Conservation (phyloP, 2,797 vertebrate genomes). For the Mus minutoides region DNA sequence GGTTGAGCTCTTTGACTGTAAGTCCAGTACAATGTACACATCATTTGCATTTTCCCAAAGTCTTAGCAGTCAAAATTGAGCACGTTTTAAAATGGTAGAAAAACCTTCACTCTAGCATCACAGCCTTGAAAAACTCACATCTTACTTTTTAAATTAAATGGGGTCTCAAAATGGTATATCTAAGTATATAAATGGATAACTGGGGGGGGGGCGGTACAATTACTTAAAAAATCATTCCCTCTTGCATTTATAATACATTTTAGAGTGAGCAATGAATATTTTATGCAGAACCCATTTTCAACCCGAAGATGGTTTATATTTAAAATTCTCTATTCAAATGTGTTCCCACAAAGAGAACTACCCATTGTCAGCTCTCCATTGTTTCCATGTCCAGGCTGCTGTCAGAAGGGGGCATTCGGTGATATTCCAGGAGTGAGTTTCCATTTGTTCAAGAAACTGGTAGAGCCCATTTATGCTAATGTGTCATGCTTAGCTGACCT, state of each 20-base stretch:
- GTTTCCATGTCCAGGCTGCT: slow-evolving; percentile 62
- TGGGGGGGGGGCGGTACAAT: slow-evolving; percentile 55
- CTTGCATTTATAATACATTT: slow-evolving; percentile 84
- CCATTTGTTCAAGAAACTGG: slow-evolving; percentile 59
- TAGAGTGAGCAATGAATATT: slow-evolving; percentile 82
- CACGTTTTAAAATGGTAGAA: slow-evolving; percentile 43
- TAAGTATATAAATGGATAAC: slow-evolving; percentile 62
- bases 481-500: slow-evolving; percentile 57
- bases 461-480: slow-evolving; percentile 59
- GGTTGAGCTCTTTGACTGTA: slow-evolving; percentile 48
- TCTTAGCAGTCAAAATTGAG: slow-evolving; percentile 16
- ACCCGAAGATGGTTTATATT: slow-evolving; percentile 84
- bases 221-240: slow-evolving; percentile 75
- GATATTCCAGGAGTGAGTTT: slow-evolving; percentile 50
- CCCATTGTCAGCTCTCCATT: slow-evolving; percentile 50
- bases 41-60: slow-evolving; percentile 48
- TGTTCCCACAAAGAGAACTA: slow-evolving; percentile 55
- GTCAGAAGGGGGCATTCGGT: slow-evolving; percentile 9
- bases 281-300: slow-evolving; percentile 79
- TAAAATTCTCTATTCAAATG: slow-evolving; percentile 83
- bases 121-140: slow-evolving; percentile 47
- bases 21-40: background rate
- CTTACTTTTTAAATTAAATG: slow-evolving; percentile 63
- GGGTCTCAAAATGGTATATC: slow-evolving; percentile 31
- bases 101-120: background rate